phyloP scores from a whole-genome alignment of 2,113 vertebrate genomes.

The Sceloporus tristichus region DNA sequence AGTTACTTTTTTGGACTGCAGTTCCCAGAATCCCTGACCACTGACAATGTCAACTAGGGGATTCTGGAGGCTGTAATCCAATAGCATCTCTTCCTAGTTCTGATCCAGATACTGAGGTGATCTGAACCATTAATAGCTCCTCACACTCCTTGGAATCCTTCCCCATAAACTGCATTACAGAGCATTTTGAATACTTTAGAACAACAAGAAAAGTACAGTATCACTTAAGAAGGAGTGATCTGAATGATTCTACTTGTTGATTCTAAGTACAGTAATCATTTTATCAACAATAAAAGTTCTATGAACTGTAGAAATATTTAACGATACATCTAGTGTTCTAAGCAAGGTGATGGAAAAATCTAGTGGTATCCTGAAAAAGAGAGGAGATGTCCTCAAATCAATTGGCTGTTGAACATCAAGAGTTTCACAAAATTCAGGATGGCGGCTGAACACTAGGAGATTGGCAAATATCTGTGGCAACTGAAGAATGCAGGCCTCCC shows the following conservation, averaged over 20 bases:
- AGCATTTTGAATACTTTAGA: not conserved
- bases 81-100: too few relatives aligned
- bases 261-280: not conserved
- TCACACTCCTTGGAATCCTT: not conserved
- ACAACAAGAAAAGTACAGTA: too few relatives aligned
- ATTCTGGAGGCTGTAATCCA: not conserved
- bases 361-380: not conserved
- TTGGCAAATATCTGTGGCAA: not conserved
- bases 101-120: not conserved
- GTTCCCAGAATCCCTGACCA: not conserved
- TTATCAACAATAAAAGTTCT: not conserved
- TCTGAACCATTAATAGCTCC: not conserved
- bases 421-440: not conserved
- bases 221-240: not conserved
- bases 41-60: too few relatives aligned
- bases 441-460: constrained; percentile 14
- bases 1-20: too few relatives aligned
- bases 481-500: not conserved
- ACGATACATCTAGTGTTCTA: not conserved
- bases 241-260: not conserved
- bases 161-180: not conserved
- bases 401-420: not conserved
- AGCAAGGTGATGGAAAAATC: not conserved
- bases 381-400: constrained; percentile 4
- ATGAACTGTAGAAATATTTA: not conserved